Conservation (phyloP, 2,888 invertebrate species). For the Cremastinae sp. region DNA sequence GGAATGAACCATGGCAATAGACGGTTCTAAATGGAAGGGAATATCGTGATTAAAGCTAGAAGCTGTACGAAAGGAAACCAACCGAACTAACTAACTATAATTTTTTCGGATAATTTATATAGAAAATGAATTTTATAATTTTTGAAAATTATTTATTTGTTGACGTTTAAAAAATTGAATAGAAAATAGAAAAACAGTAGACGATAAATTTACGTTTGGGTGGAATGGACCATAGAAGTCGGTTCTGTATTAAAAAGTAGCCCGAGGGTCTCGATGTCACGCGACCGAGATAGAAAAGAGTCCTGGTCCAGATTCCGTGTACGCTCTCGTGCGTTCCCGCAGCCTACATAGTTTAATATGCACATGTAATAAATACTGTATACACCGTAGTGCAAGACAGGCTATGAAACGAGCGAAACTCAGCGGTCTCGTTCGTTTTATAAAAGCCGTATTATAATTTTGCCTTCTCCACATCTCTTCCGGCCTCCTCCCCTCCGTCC, state of each 20-base stretch:
- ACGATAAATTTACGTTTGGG: background rate
- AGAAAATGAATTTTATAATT: too few species aligned
- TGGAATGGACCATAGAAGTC: background rate
- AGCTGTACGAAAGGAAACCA: too few species aligned
- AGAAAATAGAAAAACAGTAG: background rate
- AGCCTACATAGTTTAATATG: conserved; percentile 59
- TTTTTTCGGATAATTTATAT: too few species aligned
- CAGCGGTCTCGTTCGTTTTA: conserved; percentile 55
- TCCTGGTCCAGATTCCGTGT: conserved; percentile 59
- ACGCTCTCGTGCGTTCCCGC: conserved; percentile 64
- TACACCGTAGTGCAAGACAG: conserved; percentile 43
- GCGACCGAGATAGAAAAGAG: conserved; percentile 60
- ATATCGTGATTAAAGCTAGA: too few species aligned
- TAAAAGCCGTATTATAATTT: conserved; percentile 64
- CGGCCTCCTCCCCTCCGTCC: conserved; percentile 27
- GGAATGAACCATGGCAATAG: too few species aligned
- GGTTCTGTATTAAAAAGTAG: conserved; percentile 35
- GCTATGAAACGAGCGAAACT: conserved; percentile 52
- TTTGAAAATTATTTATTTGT: too few species aligned
- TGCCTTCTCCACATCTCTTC: conserved; percentile 51
- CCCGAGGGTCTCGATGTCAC: conserved; percentile 61
- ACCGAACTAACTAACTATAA: too few species aligned
- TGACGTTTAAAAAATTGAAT: too few species aligned
- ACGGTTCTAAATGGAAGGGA: too few species aligned
- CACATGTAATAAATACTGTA: conserved; percentile 18